A percentile compares a stretch with the other conserved stretches of the same genome.
These are phyloP conservation scores for Dendrolimus pini DNA, from an alignment of 2,888 invertebrate genomes.

Conservation along the genomic window DNA sequence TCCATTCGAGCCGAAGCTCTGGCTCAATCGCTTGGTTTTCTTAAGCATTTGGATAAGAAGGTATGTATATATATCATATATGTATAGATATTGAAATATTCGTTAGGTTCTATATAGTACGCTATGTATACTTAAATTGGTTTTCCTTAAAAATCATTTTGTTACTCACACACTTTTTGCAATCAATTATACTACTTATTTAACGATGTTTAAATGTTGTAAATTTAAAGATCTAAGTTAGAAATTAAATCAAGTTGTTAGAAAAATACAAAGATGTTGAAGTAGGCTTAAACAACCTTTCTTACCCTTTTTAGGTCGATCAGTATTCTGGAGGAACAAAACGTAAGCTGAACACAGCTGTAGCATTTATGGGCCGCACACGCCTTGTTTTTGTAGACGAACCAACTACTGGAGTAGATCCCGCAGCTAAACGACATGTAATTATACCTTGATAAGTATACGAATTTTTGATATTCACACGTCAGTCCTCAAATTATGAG, in stretches of 20 bases:
- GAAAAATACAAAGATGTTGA: not conserved
- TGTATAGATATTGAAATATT: no score
- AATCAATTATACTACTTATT: no score
- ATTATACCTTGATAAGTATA: constrained; percentile 2
- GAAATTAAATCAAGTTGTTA: not conserved
- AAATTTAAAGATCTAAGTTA: not conserved
- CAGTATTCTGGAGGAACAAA: constrained; percentile 85
- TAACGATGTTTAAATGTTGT: not conserved
- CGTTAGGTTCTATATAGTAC: no score
- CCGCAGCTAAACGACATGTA: constrained; percentile 82
- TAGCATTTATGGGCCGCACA: constrained; percentile 82
- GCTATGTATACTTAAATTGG: no score
- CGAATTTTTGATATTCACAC: no score
- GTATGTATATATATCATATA: constrained; percentile 23
- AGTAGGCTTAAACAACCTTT: no score
- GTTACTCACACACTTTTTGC: no score
- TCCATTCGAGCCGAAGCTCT: constrained; percentile 42
- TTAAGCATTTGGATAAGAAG: constrained; percentile 78
- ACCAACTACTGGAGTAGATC: constrained; percentile 85
- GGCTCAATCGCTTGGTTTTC: constrained; percentile 75
- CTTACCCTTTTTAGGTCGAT: constrained; percentile 42
- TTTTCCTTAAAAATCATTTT: no score
- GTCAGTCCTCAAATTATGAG: no score
- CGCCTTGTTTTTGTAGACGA: constrained; percentile 83
- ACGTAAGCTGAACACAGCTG: constrained; percentile 83